Base-by-base conservation (phyloP, 2,888 invertebrate species). In the Sylvicola fuscatus region DNA sequence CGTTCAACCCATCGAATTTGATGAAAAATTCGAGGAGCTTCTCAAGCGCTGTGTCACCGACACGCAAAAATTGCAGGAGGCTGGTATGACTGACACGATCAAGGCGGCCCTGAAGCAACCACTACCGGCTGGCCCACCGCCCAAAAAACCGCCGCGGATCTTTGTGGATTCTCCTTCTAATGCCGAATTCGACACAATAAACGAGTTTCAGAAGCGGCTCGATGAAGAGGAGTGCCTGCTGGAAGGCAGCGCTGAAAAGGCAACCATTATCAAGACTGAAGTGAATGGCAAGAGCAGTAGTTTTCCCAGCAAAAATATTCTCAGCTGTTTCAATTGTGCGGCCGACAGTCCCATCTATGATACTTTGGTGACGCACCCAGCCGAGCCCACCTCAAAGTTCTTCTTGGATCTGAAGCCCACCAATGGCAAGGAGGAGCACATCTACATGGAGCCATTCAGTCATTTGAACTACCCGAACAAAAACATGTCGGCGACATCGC, bases 121-220 rank as follows among this genome's bases (percentile, higher is more conserved):
- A 0, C 47, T 79, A 33, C 79, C 79, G 0, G 41, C 54, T 3
- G 78, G 77, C 0, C 77, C 78, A 4, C 76, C 80, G 1, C 81
- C 80, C 0, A 71, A 72, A 46, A 80, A 81, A 49, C 80, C 81
- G 2, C 81, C 80, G 0, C 54, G 80, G 41, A 68, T 66, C 2
- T 73, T 76, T 45, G 58, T 59, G 27, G 59, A 64, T 44, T 47
- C 47, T 31, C 43, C 49, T 10, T 42, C 42, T 35, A 36, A 30
- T 21, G 21, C 21, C 8, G 21, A 21, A 21, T 21, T 21, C 8
- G 21, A 21, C 8, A 8, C 8, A 8, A 8, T 21, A 21, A 21
- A 4, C 4, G 21, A 21, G 8, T 21, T 21, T 21, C 21, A 21
- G 21, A 4, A 8, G 4, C 4, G 21, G 8, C 21, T 21, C 5